Conservation (phyloP, 1,140 invertebrate species). For the Drosophila miranda region DNA sequence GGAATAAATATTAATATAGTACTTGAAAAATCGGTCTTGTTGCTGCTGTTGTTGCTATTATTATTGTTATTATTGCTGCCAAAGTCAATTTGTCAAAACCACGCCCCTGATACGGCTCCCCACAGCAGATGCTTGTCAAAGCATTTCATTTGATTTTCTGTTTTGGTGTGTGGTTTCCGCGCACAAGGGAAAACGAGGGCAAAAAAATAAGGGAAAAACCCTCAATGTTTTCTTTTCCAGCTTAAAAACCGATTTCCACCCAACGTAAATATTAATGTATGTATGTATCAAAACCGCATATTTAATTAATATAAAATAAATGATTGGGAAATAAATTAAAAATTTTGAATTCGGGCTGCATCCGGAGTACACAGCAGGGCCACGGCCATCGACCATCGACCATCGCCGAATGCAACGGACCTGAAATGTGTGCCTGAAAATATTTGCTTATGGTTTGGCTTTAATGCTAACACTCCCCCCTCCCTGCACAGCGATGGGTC, state of each 20-base stretch:
- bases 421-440: slow-evolving; percentile 57
- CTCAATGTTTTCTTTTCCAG: slow-evolving; percentile 59
- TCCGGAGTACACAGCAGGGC: background rate
- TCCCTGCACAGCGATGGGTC: too few species aligned
- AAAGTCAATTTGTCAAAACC: slow-evolving; percentile 79
- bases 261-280: slow-evolving; percentile 40
- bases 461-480: slow-evolving; percentile 21
- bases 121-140: slow-evolving; percentile 54
- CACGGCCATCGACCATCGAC: background rate
- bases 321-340: slow-evolving; percentile 72
- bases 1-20: slow-evolving; percentile 74
- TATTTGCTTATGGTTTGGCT: slow-evolving; percentile 54
- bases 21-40: slow-evolving; percentile 50
- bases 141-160: slow-evolving; percentile 34
- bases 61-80: slow-evolving; percentile 53
- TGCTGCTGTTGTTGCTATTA: slow-evolving; percentile 17
- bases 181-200: slow-evolving; percentile 6
- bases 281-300: slow-evolving; percentile 51
- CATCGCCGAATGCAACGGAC: slow-evolving; percentile 41
- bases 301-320: slow-evolving; percentile 81
- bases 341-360: slow-evolving; percentile 5
- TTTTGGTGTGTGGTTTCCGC: slow-evolving; percentile 5
- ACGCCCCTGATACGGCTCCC: slow-evolving; percentile 24
- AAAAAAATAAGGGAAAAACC: slow-evolving; percentile 38
- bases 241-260: slow-evolving; percentile 65